Percentiles rank a stretch among this genome's conserved stretches.
Conservation (phyloP, 2,888 invertebrate genomes). For the Laspeyria flexula region DNA sequence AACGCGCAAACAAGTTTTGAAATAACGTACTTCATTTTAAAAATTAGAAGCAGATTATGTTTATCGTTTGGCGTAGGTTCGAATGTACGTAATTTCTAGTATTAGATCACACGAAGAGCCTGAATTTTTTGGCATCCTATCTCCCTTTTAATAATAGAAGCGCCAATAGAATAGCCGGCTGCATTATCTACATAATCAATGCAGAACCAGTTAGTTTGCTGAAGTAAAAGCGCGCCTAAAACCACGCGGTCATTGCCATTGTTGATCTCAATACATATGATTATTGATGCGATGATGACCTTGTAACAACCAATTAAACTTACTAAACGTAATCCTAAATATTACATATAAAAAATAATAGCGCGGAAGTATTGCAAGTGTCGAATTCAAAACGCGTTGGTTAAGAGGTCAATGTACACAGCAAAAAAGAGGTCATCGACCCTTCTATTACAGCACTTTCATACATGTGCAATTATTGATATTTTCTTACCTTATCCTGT, state of each 20-base stretch:
- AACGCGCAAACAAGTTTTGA: not conserved
- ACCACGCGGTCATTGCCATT: constrained; percentile 31
- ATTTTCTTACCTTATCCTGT: constrained; percentile 50
- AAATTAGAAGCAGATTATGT: not conserved
- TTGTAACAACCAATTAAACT: constrained; percentile 25
- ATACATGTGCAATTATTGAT: constrained; percentile 52
- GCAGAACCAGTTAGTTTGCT: constrained; percentile 13
- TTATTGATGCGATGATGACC: constrained; percentile 23
- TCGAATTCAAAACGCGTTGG: constrained; percentile 69
- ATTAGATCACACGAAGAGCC: constrained; percentile 17
- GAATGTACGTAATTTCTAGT: constrained; percentile 11
- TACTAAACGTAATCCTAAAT: constrained; percentile 1
- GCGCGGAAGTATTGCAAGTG: constrained; percentile 48
- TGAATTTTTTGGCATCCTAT: constrained; percentile 16
- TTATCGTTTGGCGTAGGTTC: constrained; percentile 24
- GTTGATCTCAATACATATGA: constrained; percentile 11
- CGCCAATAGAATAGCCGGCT: constrained; percentile 1
- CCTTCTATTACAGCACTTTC: constrained; percentile 67
- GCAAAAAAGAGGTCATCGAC: constrained; percentile 78
- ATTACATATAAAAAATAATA: constrained; percentile 38
- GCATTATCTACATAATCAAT: constrained; percentile 8
- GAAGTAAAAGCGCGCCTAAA: constrained; percentile 12
- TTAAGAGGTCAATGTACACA: constrained; percentile 75
- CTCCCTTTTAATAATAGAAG: constrained; percentile 14
- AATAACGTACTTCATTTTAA: not conserved